Conservation (phyloP, 2,113 vertebrate species). For the Spizaetus ornatus region DNA sequence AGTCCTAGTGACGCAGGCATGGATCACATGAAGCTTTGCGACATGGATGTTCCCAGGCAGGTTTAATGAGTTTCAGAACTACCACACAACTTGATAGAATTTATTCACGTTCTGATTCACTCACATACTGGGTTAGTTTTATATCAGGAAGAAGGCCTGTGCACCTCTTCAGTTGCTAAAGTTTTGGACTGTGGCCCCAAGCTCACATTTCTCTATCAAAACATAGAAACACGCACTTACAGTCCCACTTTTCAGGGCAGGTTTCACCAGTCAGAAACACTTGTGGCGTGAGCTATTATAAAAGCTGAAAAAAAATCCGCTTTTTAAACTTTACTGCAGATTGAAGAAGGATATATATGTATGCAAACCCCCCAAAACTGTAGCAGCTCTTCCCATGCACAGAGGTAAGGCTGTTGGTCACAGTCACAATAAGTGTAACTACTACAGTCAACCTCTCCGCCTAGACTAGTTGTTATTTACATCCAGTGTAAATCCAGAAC, state of each 20-base stretch:
- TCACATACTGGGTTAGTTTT: not conserved
- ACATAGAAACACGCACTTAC: not conserved
- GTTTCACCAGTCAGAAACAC: not conserved
- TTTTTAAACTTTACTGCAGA: not conserved
- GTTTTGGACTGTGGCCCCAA: not conserved
- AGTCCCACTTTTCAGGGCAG: not conserved
- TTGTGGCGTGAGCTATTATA: not conserved
- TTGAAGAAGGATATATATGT: not conserved
- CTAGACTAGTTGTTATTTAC: not conserved
- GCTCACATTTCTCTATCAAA: not conserved
- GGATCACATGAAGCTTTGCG: not conserved
- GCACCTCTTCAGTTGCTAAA: not conserved
- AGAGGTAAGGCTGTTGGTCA: not conserved
- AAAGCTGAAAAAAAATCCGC: not conserved
- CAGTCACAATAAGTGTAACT: not conserved
- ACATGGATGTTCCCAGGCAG: not conserved
- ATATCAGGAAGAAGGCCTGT: not conserved
- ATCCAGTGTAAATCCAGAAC: not conserved
- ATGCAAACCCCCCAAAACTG: not conserved
- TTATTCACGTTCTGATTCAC: not conserved
- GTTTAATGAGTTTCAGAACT: not conserved
- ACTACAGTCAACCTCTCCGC: not conserved
- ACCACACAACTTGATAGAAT: not conserved
- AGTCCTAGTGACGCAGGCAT: accelerated
- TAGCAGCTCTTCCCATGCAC: not conserved